Evolutionary conservation across 2,797 vertebrate species (phyloP), one percentile per base, ranked within the genome.

Genomic region (Sebastes diploproa): DNA sequence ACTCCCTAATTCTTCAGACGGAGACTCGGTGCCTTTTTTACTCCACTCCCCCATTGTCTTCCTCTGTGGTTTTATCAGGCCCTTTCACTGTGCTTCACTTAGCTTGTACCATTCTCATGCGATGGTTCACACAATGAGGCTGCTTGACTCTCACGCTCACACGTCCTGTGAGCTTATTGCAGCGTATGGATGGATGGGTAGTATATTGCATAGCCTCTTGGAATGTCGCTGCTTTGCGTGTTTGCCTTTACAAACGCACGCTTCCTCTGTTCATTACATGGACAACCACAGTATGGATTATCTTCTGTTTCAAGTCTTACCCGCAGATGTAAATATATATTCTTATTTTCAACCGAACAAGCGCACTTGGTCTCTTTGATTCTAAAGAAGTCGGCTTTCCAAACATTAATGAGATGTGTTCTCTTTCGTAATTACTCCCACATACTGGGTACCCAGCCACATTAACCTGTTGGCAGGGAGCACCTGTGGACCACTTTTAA

Each of bases 381-480:
- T 69, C 58, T 22, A 20, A 70, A 76, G 54, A 58, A 52, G 65
- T 25, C 3, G 2, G 80, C 70, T 66, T 59, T 75, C 67, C 56
- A 73, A 81, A 73, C 80, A 69, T 79, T 63, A 62, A 87, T 75
- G 80, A 65, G 80, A 72, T 76, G 83, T 72, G 61, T 78, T 64
- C 68, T 52, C 65, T 71, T 83, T 75, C 77, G 80, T 83, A 89
- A 89, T 92, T 86, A 90, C 87, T 84, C 81, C 75, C 80, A 81
- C 85, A 78, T 54, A 42, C 70, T 20, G 70, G 84, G 62, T 50
- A 54, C 38, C 34, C 50, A 83, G 86, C 64, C 68, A 86, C 89
- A 88, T 94, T 92, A 94, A 93, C 92, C 91, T 91, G 90, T 88
- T 92, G 86, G 68, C 90, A 82, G 8, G 12, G 36, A 75, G 74